Base-by-base conservation (phyloP, 2,888 invertebrate species). In the Dinocampus coccinellae region DNA sequence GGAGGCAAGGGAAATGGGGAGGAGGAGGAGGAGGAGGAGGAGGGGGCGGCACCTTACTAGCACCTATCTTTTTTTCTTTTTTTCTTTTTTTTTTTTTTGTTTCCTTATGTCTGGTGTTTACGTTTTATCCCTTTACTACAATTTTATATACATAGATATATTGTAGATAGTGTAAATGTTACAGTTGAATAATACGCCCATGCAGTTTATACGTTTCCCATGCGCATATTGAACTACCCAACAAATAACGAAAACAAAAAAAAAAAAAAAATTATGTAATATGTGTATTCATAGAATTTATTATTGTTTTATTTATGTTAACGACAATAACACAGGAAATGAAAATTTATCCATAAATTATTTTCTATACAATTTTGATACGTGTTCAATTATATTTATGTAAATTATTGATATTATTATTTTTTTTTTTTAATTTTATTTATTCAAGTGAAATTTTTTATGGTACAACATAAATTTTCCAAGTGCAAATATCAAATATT, bases 1-100 rank as follows among this genome's bases (percentile, higher is more conserved):
- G 67, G n/a, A n/a, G n/a, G n/a, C n/a, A n/a, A n/a, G n/a, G n/a
- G n/a, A n/a, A n/a, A n/a, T n/a, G n/a, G n/a, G n/a, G n/a, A n/a
- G n/a, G n/a, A n/a, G n/a, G n/a, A n/a, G n/a, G n/a, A n/a, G n/a
- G n/a, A n/a, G n/a, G n/a, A n/a, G n/a, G n/a, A n/a, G n/a, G n/a
- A n/a, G n/a, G n/a, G n/a, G n/a, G n/a, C n/a, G n/a, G 58, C 55
- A 57, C 55, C 67, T 67, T 63, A 55, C 63, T 69, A 66, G 36
- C 57, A 66, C 39, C 55, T 39, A n/a, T 42, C 29, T n/a, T 63
- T 42, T 16, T 52, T 42, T 42, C 16, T 20, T 9, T 26, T 20
- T 34, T 16, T 24, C 3, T 11, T 26, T 26, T 26, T 33, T 2
- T 39, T 4, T 29, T 3, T 29, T 7, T 29, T 3, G 29, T 29